phyloP scores from a whole-genome alignment of 2,888 invertebrate species.

The Lithophane ornitopus region DNA sequence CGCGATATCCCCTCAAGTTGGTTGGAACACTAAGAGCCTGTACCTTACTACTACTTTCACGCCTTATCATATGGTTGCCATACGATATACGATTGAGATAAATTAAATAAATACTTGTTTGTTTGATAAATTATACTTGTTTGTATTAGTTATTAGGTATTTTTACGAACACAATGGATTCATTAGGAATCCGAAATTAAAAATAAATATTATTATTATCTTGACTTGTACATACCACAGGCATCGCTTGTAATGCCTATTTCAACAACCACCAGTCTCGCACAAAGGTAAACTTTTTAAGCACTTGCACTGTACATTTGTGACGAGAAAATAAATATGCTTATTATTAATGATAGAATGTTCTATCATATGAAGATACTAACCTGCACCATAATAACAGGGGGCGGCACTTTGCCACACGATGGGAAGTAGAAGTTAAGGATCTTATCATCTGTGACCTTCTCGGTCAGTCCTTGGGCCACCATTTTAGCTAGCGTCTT shows the following conservation, averaged over 20 bases:
- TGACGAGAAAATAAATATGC: neutral
- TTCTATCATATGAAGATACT: conserved; percentile 42
- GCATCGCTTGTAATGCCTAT: neutral
- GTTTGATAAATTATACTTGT: too few species aligned
- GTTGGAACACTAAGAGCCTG: too few species aligned
- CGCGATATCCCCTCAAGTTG: too few species aligned
- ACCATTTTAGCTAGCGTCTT: conserved; percentile 99
- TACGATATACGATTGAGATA: too few species aligned
- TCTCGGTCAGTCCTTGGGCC: conserved; percentile 98
- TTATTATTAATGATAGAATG: neutral
- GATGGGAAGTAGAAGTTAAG: conserved; percentile 98
- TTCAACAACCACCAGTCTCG: neutral
- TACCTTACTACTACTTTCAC: too few species aligned
- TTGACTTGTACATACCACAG: neutral
- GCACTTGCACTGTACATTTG: neutral
- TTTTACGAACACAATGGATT: neutral
- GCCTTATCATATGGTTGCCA: too few species aligned
- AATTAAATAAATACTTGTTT: too few species aligned
- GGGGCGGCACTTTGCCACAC: conserved; percentile 99
- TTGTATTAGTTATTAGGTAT: neutral
- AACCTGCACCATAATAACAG: conserved; percentile 99
- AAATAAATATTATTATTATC: neutral
- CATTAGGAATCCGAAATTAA: neutral
- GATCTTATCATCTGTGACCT: conserved; percentile 97
- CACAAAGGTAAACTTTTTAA: neutral